Evolutionary conservation across 2,113 vertebrate species (phyloP), one percentile per base, ranked within the genome.

Genomic region (Tychaedon coryphoeus): DNA sequence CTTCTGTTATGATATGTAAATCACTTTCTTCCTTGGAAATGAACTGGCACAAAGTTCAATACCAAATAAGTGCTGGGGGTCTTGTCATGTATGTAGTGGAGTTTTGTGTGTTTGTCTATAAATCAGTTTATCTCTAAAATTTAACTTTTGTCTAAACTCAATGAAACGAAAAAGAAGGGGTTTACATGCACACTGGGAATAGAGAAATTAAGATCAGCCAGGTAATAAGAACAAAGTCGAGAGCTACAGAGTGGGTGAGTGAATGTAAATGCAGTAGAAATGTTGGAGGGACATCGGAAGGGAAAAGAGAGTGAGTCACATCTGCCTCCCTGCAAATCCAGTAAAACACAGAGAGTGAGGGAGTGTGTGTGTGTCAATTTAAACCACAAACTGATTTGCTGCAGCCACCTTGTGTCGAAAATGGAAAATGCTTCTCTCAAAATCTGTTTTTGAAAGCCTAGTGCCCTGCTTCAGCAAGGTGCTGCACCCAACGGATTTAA

Each of bases 381-480:
- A 45, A 90, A 20, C 4, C 42, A 29, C 86, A 83, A 48, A 12
- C 47, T 86, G 54, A 70, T 86, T 94, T 97, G 83, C 67, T 93
- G 90, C 95, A 92, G 95, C 96, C 95, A 93, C 60, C 96, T 93
- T 62, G 96, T 82, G 96, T 88, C 29, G 4, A 42, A 88, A 92
- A 42, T 8, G 20, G 67, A 95, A 86, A 94, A 31, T 58, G 60
- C 96, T 70, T 19, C 50, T 76, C 14, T 42, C 23, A 26, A 64
- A 85, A n/a, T 6, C 15, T 14, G 12, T 5, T 62, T 50, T 10
- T 14, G 3, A 15, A 50, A 69, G 1, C 26, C 0, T 16, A 22
- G 26, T 0, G 10, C 29, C 4, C 34, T 36, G 65, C 38, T 51
- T 24, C 57, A 20, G 9, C 26, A 22, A 71, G 61, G 3, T 23